Conservation (phyloP, 2,888 invertebrate genomes). For the Mantis religiosa region DNA sequence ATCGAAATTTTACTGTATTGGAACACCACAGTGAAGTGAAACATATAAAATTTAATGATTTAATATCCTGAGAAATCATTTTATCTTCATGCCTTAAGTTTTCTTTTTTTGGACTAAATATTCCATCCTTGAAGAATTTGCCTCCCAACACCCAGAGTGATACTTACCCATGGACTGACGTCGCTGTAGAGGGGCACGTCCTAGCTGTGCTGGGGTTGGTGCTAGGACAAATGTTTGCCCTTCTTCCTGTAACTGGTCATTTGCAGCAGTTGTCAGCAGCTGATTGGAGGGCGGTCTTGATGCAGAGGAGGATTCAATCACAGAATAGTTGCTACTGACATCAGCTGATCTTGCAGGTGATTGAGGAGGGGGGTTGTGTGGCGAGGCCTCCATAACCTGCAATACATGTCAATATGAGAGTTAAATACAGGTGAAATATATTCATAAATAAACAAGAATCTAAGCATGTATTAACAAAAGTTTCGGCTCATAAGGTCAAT, state of each 20-base stretch:
- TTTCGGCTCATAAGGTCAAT: too few species aligned
- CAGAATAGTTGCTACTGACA: neutral
- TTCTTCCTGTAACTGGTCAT: slow-evolving; percentile 20
- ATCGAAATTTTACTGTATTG: too few species aligned
- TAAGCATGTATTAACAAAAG: too few species aligned
- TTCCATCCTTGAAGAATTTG: too few species aligned
- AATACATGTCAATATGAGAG: neutral
- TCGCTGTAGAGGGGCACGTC: slow-evolving; percentile 82
- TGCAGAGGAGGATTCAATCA: slow-evolving; percentile 3
- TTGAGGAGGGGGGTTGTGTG: neutral
- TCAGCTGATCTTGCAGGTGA: slow-evolving; percentile 1
- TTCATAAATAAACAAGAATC: too few species aligned
- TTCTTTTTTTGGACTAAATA: too few species aligned
- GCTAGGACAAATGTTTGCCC: slow-evolving; percentile 67
- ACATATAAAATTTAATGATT: too few species aligned
- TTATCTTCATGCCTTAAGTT: too few species aligned
- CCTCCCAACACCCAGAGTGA: too few species aligned
- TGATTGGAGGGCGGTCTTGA: neutral
- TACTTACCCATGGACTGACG: slow-evolving; percentile 42
- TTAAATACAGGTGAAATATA: too few species aligned
- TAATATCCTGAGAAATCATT: too few species aligned
- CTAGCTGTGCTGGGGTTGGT: slow-evolving; percentile 91
- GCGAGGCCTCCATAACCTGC: neutral
- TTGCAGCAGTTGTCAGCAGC: neutral
- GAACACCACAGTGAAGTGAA: too few species aligned